phyloP scores from a whole-genome alignment of 2,888 invertebrate species.

The Drosophila suboccidentalis region DNA sequence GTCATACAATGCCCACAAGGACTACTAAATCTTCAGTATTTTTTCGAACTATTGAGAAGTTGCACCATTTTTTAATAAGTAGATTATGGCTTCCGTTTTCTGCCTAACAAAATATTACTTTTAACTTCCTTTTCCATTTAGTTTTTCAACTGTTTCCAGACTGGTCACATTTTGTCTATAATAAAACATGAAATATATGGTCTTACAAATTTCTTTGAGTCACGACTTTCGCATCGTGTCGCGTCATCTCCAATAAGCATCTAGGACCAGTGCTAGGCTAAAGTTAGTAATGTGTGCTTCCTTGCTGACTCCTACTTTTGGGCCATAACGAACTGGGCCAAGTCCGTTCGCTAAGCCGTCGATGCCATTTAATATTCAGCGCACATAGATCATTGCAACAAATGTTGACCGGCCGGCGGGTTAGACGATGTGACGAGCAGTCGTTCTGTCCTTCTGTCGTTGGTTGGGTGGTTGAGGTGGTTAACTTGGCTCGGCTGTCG shows the following conservation, averaged over 20 bases:
- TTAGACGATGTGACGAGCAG: slow-evolving; percentile 17
- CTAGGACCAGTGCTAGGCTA: slow-evolving; percentile 1
- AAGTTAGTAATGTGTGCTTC: background rate
- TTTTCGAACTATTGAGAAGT: no score
- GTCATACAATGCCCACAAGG: no score
- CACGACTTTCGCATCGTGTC: no score
- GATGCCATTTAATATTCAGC: slow-evolving; percentile 83
- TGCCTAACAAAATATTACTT: no score
- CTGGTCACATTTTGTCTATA: no score
- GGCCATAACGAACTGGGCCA: slow-evolving; percentile 18
- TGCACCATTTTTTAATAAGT: no score
- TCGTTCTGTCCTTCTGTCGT: slow-evolving; percentile 14
- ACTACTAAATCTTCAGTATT: no score
- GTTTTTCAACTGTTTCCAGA: no score
- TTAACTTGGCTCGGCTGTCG: slow-evolving; percentile 4
- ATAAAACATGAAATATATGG: no score
- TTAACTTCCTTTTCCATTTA: no score
- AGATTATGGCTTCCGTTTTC: no score
- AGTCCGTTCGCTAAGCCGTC: slow-evolving; percentile 46
- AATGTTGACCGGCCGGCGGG: slow-evolving; percentile 65
- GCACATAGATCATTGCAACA: slow-evolving; percentile 85
- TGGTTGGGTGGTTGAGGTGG: slow-evolving; percentile 26
- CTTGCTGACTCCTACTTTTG: background rate
- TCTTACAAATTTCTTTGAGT: no score
- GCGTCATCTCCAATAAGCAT: slow-evolving; percentile 4